Evolutionary conservation across 2,113 vertebrate species (phyloP).

Genomic region (Cephalopholis sonnerati): DNA sequence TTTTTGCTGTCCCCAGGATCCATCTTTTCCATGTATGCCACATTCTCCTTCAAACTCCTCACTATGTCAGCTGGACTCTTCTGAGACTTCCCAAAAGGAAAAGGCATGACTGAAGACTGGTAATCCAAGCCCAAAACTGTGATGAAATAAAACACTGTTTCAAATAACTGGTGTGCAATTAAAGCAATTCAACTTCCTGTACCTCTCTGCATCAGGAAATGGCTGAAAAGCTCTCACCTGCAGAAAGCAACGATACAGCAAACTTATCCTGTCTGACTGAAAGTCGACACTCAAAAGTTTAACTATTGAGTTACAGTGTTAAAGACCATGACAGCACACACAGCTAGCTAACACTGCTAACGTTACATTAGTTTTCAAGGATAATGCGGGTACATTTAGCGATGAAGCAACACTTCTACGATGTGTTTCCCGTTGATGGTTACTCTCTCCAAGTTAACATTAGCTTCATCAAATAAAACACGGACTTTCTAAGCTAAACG

Average conservation of each 20-base stretch:
- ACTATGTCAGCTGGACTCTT: conserved; percentile 88
- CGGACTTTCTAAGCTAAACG: background rate
- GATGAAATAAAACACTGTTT: conserved; percentile 24
- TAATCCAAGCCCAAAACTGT: conserved; percentile 30
- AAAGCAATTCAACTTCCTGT: conserved; percentile 53
- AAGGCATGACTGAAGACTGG: conserved; percentile 82
- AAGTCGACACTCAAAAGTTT: background rate
- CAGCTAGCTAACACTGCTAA: conserved; percentile 24
- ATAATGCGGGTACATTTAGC: background rate
- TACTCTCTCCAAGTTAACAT: background rate
- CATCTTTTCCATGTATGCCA: conserved; percentile 85
- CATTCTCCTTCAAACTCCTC: conserved; percentile 85
- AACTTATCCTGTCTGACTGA: background rate
- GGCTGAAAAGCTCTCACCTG: conserved; percentile 35
- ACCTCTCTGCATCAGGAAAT: conserved; percentile 53
- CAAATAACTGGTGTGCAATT: background rate
- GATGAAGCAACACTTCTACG: background rate
- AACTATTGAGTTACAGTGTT: conserved; percentile 7
- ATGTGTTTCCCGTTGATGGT: background rate
- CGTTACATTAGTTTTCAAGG: conserved; percentile 2
- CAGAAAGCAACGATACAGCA: conserved; percentile 6
- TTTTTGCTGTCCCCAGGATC: conserved; percentile 86
- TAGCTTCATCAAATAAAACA: background rate
- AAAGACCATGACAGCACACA: conserved; percentile 22
- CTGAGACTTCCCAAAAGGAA: conserved; percentile 88